These are phyloP conservation scores for Enteromius afrohamiltoni DNA, from an alignment of 2,797 vertebrate species.

Conservation along the genomic window DNA sequence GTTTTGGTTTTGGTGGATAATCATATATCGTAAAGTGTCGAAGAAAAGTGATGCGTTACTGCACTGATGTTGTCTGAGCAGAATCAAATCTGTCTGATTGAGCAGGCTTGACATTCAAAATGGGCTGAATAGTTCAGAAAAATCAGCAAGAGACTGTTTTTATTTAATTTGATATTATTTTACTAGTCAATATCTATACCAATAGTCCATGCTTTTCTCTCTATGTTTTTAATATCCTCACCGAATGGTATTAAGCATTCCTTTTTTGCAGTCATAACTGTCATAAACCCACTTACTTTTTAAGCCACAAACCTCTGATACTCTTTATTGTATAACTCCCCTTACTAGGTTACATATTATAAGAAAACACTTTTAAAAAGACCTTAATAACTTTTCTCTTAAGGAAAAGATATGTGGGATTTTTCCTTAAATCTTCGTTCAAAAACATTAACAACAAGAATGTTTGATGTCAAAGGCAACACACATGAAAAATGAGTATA, in stretches of 20 bases:
- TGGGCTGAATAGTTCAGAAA: not conserved
- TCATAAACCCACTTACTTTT: not conserved
- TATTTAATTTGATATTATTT: not conserved
- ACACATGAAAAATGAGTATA: not conserved
- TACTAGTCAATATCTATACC: no score
- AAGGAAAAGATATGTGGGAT: not conserved
- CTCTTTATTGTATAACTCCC: not conserved
- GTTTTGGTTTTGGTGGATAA: constrained; percentile 5
- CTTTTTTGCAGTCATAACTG: not conserved
- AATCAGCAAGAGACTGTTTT: not conserved
- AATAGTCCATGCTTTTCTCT: not conserved
- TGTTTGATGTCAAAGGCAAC: not conserved
- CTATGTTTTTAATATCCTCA: not conserved
- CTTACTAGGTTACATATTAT: not conserved
- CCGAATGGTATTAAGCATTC: not conserved
- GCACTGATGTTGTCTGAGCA: not conserved
- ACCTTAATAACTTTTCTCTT: not conserved
- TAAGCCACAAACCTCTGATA: not conserved
- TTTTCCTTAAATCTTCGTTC: not conserved
- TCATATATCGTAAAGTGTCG: not conserved
- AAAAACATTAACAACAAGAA: not conserved
- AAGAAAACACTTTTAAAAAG: not conserved
- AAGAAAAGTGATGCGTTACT: not conserved
- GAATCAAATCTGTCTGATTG: no score
- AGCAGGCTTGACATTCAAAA: not conserved